Evolutionary conservation across 1,140 invertebrate genomes (phyloP).

Genomic region (Drosophila sproati): DNA sequence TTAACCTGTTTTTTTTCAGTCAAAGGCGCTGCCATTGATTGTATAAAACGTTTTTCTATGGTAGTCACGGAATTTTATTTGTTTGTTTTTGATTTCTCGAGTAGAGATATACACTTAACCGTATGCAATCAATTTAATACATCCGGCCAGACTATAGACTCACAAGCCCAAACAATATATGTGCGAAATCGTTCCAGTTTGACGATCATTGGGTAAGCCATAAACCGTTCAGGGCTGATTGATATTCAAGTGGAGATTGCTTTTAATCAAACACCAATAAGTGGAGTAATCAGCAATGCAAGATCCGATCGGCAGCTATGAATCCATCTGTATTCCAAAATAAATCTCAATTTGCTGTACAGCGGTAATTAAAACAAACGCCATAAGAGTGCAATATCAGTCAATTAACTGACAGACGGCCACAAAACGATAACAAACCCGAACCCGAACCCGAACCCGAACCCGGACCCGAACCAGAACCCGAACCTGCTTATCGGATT

Average conservation of each 20-base stretch:
- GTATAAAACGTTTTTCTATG: constrained; percentile 41
- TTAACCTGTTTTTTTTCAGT: constrained; percentile 17
- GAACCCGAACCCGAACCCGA: not conserved
- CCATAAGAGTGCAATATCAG: constrained; percentile 59
- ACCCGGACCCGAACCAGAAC: not conserved
- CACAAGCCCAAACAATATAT: constrained; percentile 12
- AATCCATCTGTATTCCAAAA: constrained; percentile 63
- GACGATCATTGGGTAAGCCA: constrained; percentile 15
- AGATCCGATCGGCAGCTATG: constrained; percentile 49
- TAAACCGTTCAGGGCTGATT: constrained; percentile 64
- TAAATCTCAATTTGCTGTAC: constrained; percentile 69
- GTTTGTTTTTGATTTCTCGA: not conserved
- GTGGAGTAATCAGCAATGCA: constrained; percentile 68
- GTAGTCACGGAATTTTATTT: constrained; percentile 25
- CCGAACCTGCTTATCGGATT: not conserved
- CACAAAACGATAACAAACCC: constrained; percentile 20
- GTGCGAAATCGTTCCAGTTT: not conserved
- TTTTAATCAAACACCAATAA: constrained; percentile 65
- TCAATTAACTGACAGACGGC: constrained; percentile 65
- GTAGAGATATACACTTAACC: constrained; percentile 18
- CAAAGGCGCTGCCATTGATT: constrained; percentile 6
- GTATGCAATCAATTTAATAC: constrained; percentile 29
- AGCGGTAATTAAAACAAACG: constrained; percentile 39
- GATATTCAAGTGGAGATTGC: constrained; percentile 65
- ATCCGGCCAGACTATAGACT: constrained; percentile 28